These are phyloP conservation scores for Drosophila dives DNA, from an alignment of 2,888 invertebrate genomes.

Conservation along the genomic window DNA sequence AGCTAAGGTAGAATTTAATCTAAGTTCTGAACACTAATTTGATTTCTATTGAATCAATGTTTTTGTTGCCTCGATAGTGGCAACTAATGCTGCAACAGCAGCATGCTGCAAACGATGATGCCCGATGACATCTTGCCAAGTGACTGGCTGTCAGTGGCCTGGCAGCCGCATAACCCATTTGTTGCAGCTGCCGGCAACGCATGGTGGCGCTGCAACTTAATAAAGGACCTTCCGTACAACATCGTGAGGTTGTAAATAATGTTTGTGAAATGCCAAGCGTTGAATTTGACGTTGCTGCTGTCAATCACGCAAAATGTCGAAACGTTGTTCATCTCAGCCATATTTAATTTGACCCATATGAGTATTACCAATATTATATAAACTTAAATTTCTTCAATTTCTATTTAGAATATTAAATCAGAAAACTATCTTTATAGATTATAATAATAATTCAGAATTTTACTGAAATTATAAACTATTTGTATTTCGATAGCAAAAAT, in stretches of 20 bases:
- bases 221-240: conserved; percentile 47
- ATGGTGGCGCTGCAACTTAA: conserved; percentile 19
- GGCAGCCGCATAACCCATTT: conserved; percentile 26
- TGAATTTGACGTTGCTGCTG: conserved; percentile 47
- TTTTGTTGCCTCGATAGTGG: conserved; percentile 4
- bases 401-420: no score
- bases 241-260: conserved; percentile 63
- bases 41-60: conserved; percentile 7
- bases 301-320: conserved; percentile 32
- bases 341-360: not conserved
- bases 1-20: conserved; percentile 2
- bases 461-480: not conserved
- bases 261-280: conserved; percentile 38
- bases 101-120: conserved; percentile 53
- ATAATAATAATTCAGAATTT: no score
- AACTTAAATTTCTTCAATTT: not conserved
- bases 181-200: conserved; percentile 30
- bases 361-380: not conserved
- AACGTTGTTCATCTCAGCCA: not conserved
- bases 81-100: conserved; percentile 28
- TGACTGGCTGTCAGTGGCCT: conserved; percentile 17
- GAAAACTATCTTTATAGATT: no score
- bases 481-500: not conserved
- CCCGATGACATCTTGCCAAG: conserved; percentile 25
- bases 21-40: conserved; percentile 15